Evolutionary conservation across 64 coral and sea anemone species (phyloP).

Genomic region (Actinia equina): DNA sequence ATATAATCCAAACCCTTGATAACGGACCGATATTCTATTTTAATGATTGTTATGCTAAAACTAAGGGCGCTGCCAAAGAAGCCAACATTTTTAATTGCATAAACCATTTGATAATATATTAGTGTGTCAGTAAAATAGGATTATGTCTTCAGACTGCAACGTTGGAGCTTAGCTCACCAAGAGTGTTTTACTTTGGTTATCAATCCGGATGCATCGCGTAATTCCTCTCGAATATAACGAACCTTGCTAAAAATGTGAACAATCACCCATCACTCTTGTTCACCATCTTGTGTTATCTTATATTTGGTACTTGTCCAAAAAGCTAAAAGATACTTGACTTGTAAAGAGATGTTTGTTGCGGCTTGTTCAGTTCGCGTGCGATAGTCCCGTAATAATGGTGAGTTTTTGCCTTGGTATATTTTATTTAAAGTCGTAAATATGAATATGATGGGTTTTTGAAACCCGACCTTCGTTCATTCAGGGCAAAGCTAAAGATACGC

Average conservation of each 20-base stretch:
- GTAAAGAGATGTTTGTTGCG: not conserved
- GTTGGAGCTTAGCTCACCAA: conserved; percentile 14
- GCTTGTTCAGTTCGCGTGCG: too few relatives aligned
- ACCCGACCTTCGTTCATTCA: too few relatives aligned
- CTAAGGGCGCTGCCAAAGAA: not conserved
- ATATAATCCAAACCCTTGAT: not conserved
- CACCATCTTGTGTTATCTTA: not conserved
- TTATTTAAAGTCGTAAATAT: not conserved
- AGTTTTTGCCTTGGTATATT: not conserved
- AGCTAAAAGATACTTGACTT: not conserved
- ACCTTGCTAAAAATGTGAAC: not conserved
- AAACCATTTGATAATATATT: not conserved
- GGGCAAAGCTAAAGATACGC: too few relatives aligned
- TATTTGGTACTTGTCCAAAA: conserved; percentile 1
- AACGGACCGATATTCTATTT: not conserved
- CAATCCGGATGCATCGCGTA: not conserved
- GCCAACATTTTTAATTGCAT: not conserved
- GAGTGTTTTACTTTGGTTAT: conserved; percentile 7
- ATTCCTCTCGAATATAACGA: not conserved
- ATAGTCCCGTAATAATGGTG: not conserved
- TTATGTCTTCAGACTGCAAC: conserved; percentile 11
- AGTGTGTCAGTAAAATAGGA: conserved; percentile 12
- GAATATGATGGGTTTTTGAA: too few relatives aligned
- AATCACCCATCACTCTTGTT: not conserved
- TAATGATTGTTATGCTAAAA: not conserved